phyloP scores from a whole-genome alignment of 2,113 vertebrate genomes.

The Limnothrissa miodon region DNA sequence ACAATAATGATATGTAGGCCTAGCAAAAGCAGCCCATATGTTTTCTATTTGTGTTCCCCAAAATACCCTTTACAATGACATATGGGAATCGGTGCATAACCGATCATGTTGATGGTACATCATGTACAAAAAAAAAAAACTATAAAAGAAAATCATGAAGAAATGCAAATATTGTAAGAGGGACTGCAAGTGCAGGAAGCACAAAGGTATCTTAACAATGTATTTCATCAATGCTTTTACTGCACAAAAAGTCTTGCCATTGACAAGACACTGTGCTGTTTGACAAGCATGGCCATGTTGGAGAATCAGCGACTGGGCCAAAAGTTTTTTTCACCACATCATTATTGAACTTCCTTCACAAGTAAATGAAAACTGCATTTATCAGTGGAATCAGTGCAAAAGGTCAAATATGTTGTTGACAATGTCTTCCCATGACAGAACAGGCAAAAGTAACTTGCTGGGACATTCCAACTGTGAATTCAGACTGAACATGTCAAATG shows the following conservation, averaged over 20 bases:
- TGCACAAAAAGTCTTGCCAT: not conserved
- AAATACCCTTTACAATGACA: too few species aligned
- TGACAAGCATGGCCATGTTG: not conserved
- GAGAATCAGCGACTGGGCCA: not conserved
- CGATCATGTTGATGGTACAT: too few species aligned
- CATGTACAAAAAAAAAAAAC: too few species aligned
- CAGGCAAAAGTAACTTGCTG: conserved; percentile 31
- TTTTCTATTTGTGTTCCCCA: too few species aligned
- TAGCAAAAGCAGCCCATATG: too few species aligned
- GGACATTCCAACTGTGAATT: conserved; percentile 41
- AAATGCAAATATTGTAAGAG: too few species aligned
- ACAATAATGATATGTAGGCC: too few species aligned
- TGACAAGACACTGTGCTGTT: not conserved
- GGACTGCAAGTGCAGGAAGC: too few species aligned
- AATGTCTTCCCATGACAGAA: conserved; percentile 8
- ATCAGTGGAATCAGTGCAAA: not conserved
- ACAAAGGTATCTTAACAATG: too few species aligned
- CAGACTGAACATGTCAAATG: conserved; percentile 47
- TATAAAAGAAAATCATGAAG: too few species aligned
- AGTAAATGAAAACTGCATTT: not conserved
- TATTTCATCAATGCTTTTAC: too few species aligned
- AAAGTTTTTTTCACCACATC: not conserved
- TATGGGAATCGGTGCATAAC: too few species aligned
- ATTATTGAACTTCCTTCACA: not conserved
- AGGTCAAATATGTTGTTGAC: conserved; percentile 1